Base-by-base conservation (phyloP, 1,140 invertebrate genomes). In the Nixonia krombeini region DNA sequence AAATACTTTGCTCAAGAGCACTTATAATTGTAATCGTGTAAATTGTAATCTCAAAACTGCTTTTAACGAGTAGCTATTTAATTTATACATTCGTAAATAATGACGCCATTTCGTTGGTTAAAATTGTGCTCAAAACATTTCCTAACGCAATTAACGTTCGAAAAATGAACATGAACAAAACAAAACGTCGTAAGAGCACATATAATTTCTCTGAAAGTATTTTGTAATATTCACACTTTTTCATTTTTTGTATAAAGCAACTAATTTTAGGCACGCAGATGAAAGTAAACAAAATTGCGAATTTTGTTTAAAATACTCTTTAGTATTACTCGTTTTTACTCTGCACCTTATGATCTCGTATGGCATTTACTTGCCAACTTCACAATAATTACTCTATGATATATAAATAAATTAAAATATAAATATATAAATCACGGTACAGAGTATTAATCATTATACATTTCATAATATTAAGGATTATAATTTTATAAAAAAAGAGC, bases 401-500 rank as follows among this genome's bases (percentile, higher is more conserved):
- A n/a, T n/a, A 49, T 49, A 63, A 53, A 62, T 49, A 40, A 26
- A 63, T 45, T 16, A 26, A 50, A 61, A 63, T 62, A 37, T 66
- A 72, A 42, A 75, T 77, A 72, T 73, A 71, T 70, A 75, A 72
- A 74, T 63, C 62, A 69, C 57, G 73, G 72, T 73, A 68, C 59
- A 75, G 37, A 12, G 10, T 23, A 3, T 16, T 15, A 45, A 15
- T 45, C 15, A 10, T 33, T 55, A 50, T 31, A 50, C 38, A 40
- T 49, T 42, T 16, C 21, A 52, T 50, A 72, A 58, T 79, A 73
- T 72, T 78, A 78, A 79, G 76, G 73, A 76, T 74, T 74, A 75
- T 66, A 77, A 52, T 58, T 57, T 68, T 51, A 17, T 16, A 13
- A 46, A 47, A 57, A 58, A 70, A 67, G 49, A 33, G 21, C 45